These are phyloP conservation scores for Datnioides undecimradiatus DNA, from an alignment of 2,113 vertebrate genomes.

Conservation along the genomic window DNA sequence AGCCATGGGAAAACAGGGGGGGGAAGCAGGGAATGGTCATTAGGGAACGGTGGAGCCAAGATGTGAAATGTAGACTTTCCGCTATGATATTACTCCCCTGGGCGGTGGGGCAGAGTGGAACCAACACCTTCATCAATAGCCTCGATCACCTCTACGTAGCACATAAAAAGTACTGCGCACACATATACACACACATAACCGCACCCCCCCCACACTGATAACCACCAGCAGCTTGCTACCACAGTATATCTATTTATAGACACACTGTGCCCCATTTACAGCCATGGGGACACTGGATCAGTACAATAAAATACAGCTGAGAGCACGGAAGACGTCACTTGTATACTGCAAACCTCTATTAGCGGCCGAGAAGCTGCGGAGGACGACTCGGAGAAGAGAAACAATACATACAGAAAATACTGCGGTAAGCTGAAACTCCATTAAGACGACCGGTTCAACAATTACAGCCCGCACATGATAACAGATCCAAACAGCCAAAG, in stretches of 20 bases:
- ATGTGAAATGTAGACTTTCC: conserved; percentile 67
- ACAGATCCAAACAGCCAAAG: conserved; percentile 2
- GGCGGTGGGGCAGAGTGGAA: conserved; percentile 32
- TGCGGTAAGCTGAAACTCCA: not conserved
- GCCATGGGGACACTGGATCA: conserved; percentile 63
- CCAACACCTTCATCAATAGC: conserved; percentile 60
- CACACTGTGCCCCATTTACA: conserved; percentile 73
- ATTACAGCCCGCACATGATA: conserved; percentile 6
- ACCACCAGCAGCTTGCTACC: conserved; percentile 46
- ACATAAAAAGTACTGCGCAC: conserved; percentile 26
- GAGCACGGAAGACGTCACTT: conserved; percentile 22
- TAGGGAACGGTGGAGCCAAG: conserved; percentile 47
- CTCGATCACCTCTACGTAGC: conserved; percentile 48
- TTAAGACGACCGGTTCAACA: not conserved
- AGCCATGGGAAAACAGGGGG: conserved; percentile 58
- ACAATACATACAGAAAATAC: not conserved
- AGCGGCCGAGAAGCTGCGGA: not conserved
- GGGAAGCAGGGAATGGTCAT: conserved; percentile 39
- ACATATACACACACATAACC: not conserved
- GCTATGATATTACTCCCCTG: conserved; percentile 44
- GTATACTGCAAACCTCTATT: conserved; percentile 29
- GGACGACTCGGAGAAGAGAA: not conserved
- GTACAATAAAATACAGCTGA: conserved; percentile 39
- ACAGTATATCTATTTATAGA: conserved; percentile 76
- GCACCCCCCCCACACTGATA: conserved; percentile 21